These are phyloP conservation scores for Anoplius nigerrimus DNA, from an alignment of 2,888 invertebrate genomes.

Conservation along the genomic window DNA sequence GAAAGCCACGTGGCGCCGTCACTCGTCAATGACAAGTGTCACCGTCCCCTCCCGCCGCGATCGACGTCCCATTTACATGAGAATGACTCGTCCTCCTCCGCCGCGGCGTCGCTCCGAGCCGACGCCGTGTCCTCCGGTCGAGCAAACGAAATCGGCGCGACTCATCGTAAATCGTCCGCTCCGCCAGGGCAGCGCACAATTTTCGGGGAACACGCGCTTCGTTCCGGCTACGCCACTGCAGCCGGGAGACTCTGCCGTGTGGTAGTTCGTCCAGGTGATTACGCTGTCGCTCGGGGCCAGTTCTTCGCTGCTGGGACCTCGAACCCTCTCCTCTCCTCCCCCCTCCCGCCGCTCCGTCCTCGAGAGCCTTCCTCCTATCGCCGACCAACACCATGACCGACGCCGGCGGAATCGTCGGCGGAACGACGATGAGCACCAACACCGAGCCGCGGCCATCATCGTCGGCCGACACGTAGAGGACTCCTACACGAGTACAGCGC, in stretches of 20 bases:
- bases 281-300: slow-evolving; percentile 72
- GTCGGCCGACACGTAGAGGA: neutral
- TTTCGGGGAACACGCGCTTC: slow-evolving; percentile 39
- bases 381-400: slow-evolving; percentile 7
- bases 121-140: slow-evolving; percentile 9
- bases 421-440: neutral
- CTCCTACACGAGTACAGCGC: slow-evolving; percentile 1
- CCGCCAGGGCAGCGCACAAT: slow-evolving; percentile 36
- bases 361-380: slow-evolving; percentile 12
- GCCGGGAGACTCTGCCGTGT: slow-evolving; percentile 41
- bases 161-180: slow-evolving; percentile 48
- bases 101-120: neutral
- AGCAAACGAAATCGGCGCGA: slow-evolving; percentile 33
- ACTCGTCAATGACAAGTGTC: slow-evolving; percentile 9
- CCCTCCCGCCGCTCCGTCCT: slow-evolving; percentile 1
- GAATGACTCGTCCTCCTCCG: slow-evolving; percentile 38
- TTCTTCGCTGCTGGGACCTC: slow-evolving; percentile 44
- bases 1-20: slow-evolving; percentile 50
- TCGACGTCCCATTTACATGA: slow-evolving; percentile 54
- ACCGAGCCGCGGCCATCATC: slow-evolving; percentile 1
- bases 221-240: slow-evolving; percentile 56
- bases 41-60: slow-evolving; percentile 28
- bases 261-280: slow-evolving; percentile 73
- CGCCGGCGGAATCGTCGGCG: neutral
- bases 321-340: slow-evolving; percentile 16